phyloP scores from a whole-genome alignment of 2,888 invertebrate species.

The Thecophora atra region DNA sequence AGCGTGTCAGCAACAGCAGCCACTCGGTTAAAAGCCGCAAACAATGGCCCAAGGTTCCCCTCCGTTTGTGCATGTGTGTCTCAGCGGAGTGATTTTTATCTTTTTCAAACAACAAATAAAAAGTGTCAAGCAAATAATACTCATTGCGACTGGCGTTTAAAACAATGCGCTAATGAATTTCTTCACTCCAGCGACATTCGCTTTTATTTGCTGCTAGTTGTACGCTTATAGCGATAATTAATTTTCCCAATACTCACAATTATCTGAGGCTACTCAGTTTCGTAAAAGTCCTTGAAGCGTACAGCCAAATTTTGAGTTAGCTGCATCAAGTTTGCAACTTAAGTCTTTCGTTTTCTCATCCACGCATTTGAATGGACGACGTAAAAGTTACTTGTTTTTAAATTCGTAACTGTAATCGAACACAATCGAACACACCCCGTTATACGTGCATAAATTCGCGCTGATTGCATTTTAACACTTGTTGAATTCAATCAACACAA shows the following conservation, averaged over 20 bases:
- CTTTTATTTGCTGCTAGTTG: no score
- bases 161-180: slow-evolving; percentile 1
- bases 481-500: slow-evolving; percentile 37
- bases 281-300: no score
- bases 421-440: neutral
- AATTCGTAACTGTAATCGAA: slow-evolving; percentile 17
- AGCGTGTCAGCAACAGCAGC: neutral
- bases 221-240: neutral
- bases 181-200: neutral
- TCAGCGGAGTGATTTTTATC: neutral
- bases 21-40: neutral
- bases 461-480: slow-evolving; percentile 35
- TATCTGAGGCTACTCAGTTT: no score
- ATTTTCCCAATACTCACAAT: neutral
- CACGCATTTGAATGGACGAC: neutral
- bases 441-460: slow-evolving; percentile 26
- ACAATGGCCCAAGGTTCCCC: no score
- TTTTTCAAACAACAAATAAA: neutral
- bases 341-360: slow-evolving; percentile 18
- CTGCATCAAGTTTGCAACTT: slow-evolving; percentile 20
- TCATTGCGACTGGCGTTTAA: neutral
- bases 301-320: neutral
- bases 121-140: neutral
- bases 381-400: neutral
- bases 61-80: neutral